Percentiles rank a stretch among this genome's conserved stretches.
These are phyloP conservation scores for Macrotus californicus DNA, from an alignment of 2,113 vertebrate genomes.

Conservation along the genomic window DNA sequence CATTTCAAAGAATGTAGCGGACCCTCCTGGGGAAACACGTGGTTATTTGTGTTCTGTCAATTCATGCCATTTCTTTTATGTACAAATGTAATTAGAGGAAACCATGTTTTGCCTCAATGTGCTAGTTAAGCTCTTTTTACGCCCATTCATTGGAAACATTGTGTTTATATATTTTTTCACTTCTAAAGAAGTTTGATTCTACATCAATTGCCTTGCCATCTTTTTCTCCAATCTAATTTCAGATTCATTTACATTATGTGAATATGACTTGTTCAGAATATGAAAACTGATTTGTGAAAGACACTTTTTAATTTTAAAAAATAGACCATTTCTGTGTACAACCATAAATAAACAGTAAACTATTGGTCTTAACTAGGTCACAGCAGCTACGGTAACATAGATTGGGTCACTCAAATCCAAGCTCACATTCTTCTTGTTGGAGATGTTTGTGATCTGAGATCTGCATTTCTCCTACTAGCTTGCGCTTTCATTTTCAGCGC, in stretches of 20 bases:
- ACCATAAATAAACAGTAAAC: not conserved
- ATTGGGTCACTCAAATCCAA: not conserved
- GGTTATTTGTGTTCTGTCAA: not conserved
- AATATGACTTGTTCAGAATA: not conserved
- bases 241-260: constrained; percentile 31
- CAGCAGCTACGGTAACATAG: not conserved
- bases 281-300: not conserved
- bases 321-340: not conserved
- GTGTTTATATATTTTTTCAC: constrained; percentile 26
- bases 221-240: constrained; percentile 17
- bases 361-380: not conserved
- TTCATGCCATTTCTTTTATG: constrained; percentile 22
- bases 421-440: not conserved
- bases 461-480: not conserved
- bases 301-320: not conserved
- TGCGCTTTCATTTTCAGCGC: not conserved
- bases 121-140: not conserved
- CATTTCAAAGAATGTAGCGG: not conserved
- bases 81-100: not conserved
- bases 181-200: not conserved
- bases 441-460: not conserved
- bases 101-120: not conserved
- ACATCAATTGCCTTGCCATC: not conserved
- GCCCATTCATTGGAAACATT: not conserved
- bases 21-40: not conserved